Evolutionary conservation across 2,113 vertebrate genomes (phyloP), one percentile per base, ranked within the genome.

Genomic region (Gambusia affinis): DNA sequence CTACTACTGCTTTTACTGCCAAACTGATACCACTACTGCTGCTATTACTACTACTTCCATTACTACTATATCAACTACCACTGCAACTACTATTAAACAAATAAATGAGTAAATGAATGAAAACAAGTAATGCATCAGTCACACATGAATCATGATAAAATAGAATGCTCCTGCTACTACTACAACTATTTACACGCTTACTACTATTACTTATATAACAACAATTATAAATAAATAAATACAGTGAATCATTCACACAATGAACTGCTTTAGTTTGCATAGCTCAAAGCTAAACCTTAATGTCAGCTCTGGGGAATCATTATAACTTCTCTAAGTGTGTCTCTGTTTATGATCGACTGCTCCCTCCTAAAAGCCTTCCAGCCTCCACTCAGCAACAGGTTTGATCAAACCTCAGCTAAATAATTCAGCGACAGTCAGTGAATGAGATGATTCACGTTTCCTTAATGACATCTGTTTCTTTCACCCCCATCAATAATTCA

Each of bases 401-500:
- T 84, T 65, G 27, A 81, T 80, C 71, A 88, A 86, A 82, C 37
- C 54, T 24, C 60, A n/a, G 60, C 89, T 91, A 69, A 87, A 91
- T 91, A 64, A 91, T 90, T 89, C 73, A 82, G 70, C 0, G 29
- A 73, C 69, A 73, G 68, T n/a, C 60, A 75, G 68, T 60, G 64
- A 84, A 65, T 80, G 82, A n/a, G 64, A 84, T 60, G 69, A 87
- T 61, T 84, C 54, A 17, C 66, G 28, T 72, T 72, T 72, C 76
- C 86, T 89, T 86, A 90, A 83, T 88, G 80, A 86, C 81, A 73
- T 83, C 74, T 82, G 72, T 85, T 70, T 79, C 68, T 79, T 85
- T 79, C 22, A 19, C 39, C 67, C 74, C 62, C 24, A 79, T 93
- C 33, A 89, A 92, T 92, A 87, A 92, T 93, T 92, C 87, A 93